A percentile compares a stretch with the other conserved stretches of the same genome.
These are phyloP conservation scores for Ochropleura leucogaster DNA, from an alignment of 2,888 invertebrate species.

Conservation along the genomic window DNA sequence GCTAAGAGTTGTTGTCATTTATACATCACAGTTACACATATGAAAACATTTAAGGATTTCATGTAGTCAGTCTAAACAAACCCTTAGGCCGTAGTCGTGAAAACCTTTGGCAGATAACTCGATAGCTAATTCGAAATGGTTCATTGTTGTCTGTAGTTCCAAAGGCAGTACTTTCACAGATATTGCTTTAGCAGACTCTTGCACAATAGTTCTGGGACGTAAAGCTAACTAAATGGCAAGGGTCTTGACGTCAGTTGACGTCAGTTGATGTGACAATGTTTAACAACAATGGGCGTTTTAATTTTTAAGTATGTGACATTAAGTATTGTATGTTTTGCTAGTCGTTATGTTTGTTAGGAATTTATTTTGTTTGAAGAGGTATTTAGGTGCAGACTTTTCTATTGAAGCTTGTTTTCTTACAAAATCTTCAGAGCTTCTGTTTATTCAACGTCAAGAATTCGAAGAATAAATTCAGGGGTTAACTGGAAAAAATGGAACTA, in stretches of 20 bases:
- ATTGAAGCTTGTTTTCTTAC: not conserved
- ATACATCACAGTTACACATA: not conserved
- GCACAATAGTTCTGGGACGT: slow-evolving; percentile 79
- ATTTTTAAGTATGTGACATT: slow-evolving; percentile 42
- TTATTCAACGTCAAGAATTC: slow-evolving; percentile 6
- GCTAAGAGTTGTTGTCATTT: not conserved
- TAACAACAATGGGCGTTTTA: slow-evolving; percentile 42
- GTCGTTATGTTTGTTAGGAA: not conserved
- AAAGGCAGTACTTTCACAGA: slow-evolving; percentile 87
- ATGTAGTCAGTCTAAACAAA: slow-evolving; percentile 14
- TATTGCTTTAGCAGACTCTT: slow-evolving; percentile 80
- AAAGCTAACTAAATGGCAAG: slow-evolving; percentile 66
- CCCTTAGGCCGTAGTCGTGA: slow-evolving; percentile 68
- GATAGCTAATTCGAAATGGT: slow-evolving; percentile 88
- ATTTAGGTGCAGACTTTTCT: not conserved
- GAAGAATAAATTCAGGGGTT: too few relatives aligned
- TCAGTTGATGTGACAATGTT: slow-evolving; percentile 48
- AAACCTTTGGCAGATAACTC: slow-evolving; percentile 87
- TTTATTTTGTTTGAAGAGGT: slow-evolving; percentile 8
- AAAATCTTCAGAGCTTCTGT: slow-evolving; percentile 11
- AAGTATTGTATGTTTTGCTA: slow-evolving; percentile 25
- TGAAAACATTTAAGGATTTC: not conserved
- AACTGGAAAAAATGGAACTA: not conserved
- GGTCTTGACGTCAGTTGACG: slow-evolving; percentile 53
- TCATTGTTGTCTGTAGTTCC: slow-evolving; percentile 88